Conservation (phyloP, 2,888 invertebrate genomes). For the Melanchra persicariae region DNA sequence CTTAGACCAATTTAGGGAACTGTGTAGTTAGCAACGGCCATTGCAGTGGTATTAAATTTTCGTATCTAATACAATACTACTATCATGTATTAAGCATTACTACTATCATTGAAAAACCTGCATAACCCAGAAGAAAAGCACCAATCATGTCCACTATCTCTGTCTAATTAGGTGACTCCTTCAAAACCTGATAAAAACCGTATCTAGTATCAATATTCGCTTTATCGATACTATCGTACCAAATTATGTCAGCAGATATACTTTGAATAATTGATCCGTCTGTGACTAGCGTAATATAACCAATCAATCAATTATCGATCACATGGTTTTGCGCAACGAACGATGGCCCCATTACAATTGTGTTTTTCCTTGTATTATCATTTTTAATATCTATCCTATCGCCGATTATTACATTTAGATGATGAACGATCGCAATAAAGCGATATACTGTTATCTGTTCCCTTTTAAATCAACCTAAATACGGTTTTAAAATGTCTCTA, state of each 20-base stretch:
- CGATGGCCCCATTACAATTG: conserved; percentile 75
- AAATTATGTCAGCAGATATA: conserved; percentile 83
- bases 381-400: conserved; percentile 71
- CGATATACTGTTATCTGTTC: conserved; percentile 69
- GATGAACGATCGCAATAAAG: conserved; percentile 75
- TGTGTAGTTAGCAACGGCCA: conserved; percentile 6
- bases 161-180: conserved; percentile 62
- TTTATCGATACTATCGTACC: conserved; percentile 73
- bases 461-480: conserved; percentile 76
- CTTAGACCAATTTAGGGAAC: not conserved
- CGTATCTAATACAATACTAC: no score
- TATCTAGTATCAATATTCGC: conserved; percentile 59
- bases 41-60: not conserved
- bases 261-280: conserved; percentile 84
- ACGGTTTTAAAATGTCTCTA: conserved; percentile 70
- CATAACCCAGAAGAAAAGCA: conserved; percentile 17
- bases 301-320: conserved; percentile 86
- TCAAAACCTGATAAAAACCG: conserved; percentile 48
- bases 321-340: conserved; percentile 81
- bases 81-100: conserved; percentile 14
- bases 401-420: conserved; percentile 70
- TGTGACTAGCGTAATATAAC: conserved; percentile 76
- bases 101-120: conserved; percentile 20
- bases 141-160: conserved; percentile 28
- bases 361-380: conserved; percentile 75